A percentile compares a stretch with the other conserved stretches of the same genome.
These are phyloP conservation scores for Bellardia pandia DNA, from an alignment of 2,888 invertebrate species.

Conservation along the genomic window DNA sequence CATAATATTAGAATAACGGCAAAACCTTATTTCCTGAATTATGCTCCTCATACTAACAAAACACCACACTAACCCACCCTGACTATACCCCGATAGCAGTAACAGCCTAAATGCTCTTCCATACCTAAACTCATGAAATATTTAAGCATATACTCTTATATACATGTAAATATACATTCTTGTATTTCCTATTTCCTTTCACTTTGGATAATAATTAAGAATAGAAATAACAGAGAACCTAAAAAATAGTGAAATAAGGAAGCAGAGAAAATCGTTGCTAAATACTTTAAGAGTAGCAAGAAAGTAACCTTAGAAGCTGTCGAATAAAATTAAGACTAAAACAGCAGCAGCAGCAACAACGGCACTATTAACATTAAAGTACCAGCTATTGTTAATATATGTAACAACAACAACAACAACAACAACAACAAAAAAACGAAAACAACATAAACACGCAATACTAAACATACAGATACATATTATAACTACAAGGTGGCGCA, in stretches of 20 bases:
- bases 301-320: background rate
- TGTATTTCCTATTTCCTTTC: slow-evolving; percentile 35
- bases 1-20: slow-evolving; percentile 26
- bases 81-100: background rate
- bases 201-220: slow-evolving; percentile 48
- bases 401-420: slow-evolving; percentile 9
- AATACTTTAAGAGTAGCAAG: slow-evolving; percentile 12
- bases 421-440: background rate
- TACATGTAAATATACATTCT: background rate
- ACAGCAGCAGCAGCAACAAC: background rate
- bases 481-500: no score
- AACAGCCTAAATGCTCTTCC: slow-evolving; percentile 2
- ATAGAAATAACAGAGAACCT: slow-evolving; percentile 4
- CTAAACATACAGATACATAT: no score
- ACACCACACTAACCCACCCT: background rate
- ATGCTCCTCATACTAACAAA: background rate
- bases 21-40: slow-evolving; percentile 60
- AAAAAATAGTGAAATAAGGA: background rate
- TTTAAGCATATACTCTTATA: background rate
- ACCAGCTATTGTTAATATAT: slow-evolving; percentile 30
- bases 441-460: background rate
- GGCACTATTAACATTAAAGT: slow-evolving; percentile 16
- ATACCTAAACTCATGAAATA: slow-evolving; percentile 32
- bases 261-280: slow-evolving; percentile 6
- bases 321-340: slow-evolving; percentile 5